Conservation (phyloP, 2,888 invertebrate genomes). For the Papilio elwesi region DNA sequence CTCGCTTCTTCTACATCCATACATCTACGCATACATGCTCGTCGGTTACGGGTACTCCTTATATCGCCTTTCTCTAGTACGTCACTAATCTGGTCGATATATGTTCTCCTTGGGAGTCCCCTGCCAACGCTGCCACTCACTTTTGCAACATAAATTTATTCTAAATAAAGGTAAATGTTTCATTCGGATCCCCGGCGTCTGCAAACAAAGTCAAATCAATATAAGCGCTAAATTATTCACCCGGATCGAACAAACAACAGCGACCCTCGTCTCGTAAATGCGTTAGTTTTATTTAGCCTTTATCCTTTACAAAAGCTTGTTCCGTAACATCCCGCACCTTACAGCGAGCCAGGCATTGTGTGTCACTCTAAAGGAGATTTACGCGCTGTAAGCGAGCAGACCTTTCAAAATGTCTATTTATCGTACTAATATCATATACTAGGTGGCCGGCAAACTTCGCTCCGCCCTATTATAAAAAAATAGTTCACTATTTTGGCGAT, state of each 20-base stretch:
- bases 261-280: conserved; percentile 35
- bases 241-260: conserved; percentile 37
- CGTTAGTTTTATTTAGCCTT: conserved; percentile 38
- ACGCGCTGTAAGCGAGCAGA: neutral
- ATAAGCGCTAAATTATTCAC: conserved; percentile 39
- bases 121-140: no score
- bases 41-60: no score
- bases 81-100: no score
- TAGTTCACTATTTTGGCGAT: no score
- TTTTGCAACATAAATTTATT: no score
- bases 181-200: neutral
- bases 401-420: conserved; percentile 1
- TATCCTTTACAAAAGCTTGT: conserved; percentile 27
- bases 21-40: no score
- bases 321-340: conserved; percentile 13
- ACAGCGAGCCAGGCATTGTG: neutral
- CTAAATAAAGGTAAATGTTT: neutral
- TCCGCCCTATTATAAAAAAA: no score
- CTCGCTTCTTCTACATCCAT: no score
- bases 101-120: no score
- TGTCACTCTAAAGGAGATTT: neutral
- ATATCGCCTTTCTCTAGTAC: no score
- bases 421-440: neutral
- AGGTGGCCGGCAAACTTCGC: no score
- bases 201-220: conserved; percentile 36